Conservation (phyloP, 2,797 vertebrate species). For the Enteromius fasciolatus region DNA sequence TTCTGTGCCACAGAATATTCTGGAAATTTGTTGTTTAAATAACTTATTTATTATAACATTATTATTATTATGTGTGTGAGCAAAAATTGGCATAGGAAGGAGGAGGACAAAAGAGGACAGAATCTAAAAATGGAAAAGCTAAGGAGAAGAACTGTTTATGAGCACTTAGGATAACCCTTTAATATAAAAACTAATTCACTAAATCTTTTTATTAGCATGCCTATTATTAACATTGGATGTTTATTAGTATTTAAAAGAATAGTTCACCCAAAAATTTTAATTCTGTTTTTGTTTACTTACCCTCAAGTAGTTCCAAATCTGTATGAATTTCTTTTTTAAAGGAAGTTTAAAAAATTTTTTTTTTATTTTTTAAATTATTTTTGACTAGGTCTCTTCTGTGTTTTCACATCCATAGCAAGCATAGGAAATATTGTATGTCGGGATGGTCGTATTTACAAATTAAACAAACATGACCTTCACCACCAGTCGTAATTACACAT, state of each 20-base stretch:
- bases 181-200: not conserved
- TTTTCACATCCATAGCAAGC: no score
- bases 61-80: conserved; percentile 42
- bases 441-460: not conserved
- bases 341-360: no score
- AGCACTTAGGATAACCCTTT: not conserved
- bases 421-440: not conserved
- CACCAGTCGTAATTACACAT: not conserved
- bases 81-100: not conserved
- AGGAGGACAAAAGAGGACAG: not conserved
- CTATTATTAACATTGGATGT: not conserved
- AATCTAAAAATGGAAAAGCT: not conserved
- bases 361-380: no score
- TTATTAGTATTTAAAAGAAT: no score
- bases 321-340: no score
- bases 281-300: no score
- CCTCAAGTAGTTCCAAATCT: no score
- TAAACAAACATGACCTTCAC: not conserved
- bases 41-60: conserved; percentile 31
- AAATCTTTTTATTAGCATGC: not conserved
- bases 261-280: no score
- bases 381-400: no score
- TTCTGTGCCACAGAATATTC: conserved; percentile 13
- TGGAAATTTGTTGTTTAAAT: conserved; percentile 35
- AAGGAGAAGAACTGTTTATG: not conserved